Evolutionary conservation across 2,888 invertebrate species (phyloP).

Genomic region (Hyposoter didymator): DNA sequence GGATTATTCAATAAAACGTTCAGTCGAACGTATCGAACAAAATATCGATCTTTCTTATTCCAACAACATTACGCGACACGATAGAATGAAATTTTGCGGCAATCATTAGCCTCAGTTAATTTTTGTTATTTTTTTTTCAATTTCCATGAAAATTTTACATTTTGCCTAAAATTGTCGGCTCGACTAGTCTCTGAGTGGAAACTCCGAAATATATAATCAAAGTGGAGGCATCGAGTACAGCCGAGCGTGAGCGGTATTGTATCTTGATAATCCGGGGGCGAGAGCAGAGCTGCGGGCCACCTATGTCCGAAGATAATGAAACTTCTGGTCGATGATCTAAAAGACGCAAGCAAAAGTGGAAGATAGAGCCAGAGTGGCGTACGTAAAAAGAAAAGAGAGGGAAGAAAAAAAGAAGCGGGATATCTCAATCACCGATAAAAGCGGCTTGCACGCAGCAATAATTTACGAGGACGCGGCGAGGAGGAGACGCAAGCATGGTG

Average conservation of each 20-base stretch:
- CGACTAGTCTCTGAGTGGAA: neutral
- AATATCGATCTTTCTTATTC: no score
- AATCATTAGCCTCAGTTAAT: neutral
- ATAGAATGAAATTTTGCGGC: constrained; percentile 39
- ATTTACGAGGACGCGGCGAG: constrained; percentile 74
- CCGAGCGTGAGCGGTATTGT: constrained; percentile 8
- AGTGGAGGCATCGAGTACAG: neutral
- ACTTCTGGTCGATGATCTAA: constrained; percentile 59
- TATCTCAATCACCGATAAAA: constrained; percentile 83
- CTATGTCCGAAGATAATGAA: constrained; percentile 48
- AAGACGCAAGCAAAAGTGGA: constrained; percentile 19
- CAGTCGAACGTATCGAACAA: no score
- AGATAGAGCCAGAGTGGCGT: constrained; percentile 18
- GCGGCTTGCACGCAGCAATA: constrained; percentile 75
- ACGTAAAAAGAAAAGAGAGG: constrained; percentile 16
- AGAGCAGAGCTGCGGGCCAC: constrained; percentile 51
- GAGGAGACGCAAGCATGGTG: constrained; percentile 79
- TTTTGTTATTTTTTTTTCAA: neutral
- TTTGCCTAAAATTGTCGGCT: neutral
- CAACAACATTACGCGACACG: neutral
- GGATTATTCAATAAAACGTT: no score
- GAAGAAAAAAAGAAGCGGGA: constrained; percentile 66
- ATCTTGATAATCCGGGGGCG: constrained; percentile 51
- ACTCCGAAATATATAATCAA: neutral
- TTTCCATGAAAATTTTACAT: neutral